phyloP scores from a whole-genome alignment of 2,113 vertebrate species.

The Prionailurus viverrinus region DNA sequence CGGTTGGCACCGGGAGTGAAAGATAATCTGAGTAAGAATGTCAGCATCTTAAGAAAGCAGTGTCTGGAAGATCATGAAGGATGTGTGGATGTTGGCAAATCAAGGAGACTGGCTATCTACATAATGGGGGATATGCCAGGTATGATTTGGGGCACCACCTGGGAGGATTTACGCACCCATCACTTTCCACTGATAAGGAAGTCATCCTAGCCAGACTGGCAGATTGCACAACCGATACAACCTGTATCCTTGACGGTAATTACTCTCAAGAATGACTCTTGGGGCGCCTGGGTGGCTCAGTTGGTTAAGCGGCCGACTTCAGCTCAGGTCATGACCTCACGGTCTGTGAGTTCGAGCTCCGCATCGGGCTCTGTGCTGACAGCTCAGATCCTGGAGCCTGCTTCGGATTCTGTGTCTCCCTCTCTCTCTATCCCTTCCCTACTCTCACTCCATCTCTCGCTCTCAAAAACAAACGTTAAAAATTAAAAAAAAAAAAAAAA shows the following conservation, averaged over 20 bases:
- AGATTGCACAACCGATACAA: background rate
- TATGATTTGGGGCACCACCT: constrained; percentile 20
- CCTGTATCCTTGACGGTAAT: background rate
- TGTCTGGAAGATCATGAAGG: constrained; percentile 28
- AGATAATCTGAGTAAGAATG: constrained; percentile 9
- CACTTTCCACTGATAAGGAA: constrained; percentile 32
- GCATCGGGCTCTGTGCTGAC: no score
- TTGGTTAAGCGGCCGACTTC: no score
- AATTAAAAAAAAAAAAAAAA: no score
- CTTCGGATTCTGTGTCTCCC: no score
- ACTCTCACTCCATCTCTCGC: no score
- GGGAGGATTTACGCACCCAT: constrained; percentile 35
- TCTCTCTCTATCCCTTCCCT: no score
- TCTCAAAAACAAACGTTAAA: no score
- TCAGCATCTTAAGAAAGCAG: constrained; percentile 30
- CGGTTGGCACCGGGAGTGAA: background rate
- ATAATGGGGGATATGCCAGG: background rate
- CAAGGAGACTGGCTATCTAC: background rate
- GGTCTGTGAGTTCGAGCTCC: no score
- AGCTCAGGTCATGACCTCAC: no score
- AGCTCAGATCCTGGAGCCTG: no score
- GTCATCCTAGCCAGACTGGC: background rate
- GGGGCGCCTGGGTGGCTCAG: no score
- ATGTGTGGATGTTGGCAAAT: background rate
- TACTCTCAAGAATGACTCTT: background rate